Conservation (phyloP, 2,797 vertebrate species). For the Falco peregrinus region DNA sequence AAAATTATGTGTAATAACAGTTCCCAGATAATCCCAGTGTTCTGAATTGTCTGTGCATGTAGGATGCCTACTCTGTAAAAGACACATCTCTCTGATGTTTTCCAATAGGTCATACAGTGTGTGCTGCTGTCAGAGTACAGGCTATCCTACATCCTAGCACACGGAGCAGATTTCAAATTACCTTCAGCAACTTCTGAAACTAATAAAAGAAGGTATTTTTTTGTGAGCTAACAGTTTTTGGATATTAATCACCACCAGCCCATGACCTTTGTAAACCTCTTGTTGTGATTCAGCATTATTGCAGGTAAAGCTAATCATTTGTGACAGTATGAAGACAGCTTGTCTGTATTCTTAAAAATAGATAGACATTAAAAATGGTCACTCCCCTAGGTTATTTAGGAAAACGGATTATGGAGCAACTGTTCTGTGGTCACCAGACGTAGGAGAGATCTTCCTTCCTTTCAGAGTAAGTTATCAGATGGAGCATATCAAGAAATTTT, state of each 20-base stretch:
- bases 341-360: not conserved
- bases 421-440: not conserved
- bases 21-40: not conserved
- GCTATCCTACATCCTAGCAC: not conserved
- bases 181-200: not conserved
- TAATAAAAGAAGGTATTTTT: not conserved
- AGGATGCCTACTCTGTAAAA: not conserved
- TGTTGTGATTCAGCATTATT: not conserved
- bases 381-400: not conserved
- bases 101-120: not conserved
- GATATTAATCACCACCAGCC: not conserved
- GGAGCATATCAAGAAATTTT: not conserved
- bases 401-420: not conserved
- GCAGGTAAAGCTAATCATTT: not conserved
- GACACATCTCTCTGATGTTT: not conserved
- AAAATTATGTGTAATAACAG: not conserved
- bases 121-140: not conserved
- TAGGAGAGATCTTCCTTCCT: not conserved
- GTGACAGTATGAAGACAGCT: not conserved
- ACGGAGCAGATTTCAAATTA: not conserved
- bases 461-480: not conserved
- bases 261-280: not conserved
- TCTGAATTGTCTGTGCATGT: not conserved
- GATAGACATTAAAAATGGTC: not conserved
- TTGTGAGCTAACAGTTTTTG: not conserved